Conservation (phyloP, 1,140 invertebrate species). For the Dendrolimus punctatus region DNA sequence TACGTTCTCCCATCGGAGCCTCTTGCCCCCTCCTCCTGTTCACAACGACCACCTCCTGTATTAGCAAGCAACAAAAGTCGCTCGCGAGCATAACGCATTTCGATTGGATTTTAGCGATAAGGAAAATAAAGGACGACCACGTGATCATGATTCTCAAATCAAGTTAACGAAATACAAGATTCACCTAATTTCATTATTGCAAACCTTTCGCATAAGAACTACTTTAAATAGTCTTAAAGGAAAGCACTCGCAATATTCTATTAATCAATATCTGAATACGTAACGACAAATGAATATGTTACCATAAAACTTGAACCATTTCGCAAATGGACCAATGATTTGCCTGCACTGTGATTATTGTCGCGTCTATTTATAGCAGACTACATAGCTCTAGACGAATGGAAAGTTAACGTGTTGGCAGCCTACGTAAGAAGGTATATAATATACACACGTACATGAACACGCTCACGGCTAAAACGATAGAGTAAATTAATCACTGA, state of each 20-base stretch:
- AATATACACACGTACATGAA: slow-evolving; percentile 23
- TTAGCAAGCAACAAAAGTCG: slow-evolving; percentile 31
- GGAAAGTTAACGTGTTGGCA: slow-evolving; percentile 66
- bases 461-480: slow-evolving; percentile 9
- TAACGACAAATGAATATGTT: slow-evolving; percentile 2
- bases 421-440: slow-evolving; percentile 36
- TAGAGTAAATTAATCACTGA: slow-evolving; percentile 2
- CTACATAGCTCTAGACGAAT: slow-evolving; percentile 52
- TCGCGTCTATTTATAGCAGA: slow-evolving; percentile 59
- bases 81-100: slow-evolving; percentile 32
- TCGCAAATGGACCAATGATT: slow-evolving; percentile 39
- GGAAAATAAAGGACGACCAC: slow-evolving; percentile 37
- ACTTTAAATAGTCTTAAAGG: too few relatives aligned
- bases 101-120: slow-evolving; percentile 50
- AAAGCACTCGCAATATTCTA: too few relatives aligned
- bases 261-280: too few relatives aligned
- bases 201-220: too few relatives aligned
- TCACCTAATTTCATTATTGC: slow-evolving; percentile 12
- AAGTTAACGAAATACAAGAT: slow-evolving; percentile 31
- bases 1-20: slow-evolving; percentile 49
- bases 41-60: slow-evolving; percentile 37
- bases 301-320: slow-evolving; percentile 11
- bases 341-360: slow-evolving; percentile 48
- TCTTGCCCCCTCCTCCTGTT: slow-evolving; percentile 51
- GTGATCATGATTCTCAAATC: slow-evolving; percentile 40